Percentiles rank a stretch among this genome's conserved stretches.
phyloP scores from a whole-genome alignment of 1,140 invertebrate genomes.

The Saccostrea echinata region DNA sequence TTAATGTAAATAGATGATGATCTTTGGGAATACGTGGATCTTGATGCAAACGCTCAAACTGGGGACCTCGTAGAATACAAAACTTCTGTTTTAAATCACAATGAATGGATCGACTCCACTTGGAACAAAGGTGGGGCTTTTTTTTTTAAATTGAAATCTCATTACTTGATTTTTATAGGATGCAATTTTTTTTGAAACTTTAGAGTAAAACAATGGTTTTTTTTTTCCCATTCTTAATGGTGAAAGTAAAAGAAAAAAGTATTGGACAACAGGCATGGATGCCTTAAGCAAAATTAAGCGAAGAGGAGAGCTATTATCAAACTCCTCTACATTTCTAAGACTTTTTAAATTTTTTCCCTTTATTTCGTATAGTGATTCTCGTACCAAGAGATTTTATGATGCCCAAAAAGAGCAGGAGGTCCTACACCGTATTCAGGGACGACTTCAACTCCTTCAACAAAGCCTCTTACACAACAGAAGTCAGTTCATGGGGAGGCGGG shows the following conservation, averaged over 20 bases:
- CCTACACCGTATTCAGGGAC: slow-evolving; percentile 6
- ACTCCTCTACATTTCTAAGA: too few relatives aligned
- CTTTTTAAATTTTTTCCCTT: not conserved
- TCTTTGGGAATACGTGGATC: not conserved
- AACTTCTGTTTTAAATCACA: slow-evolving; percentile 6
- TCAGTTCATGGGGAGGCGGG: slow-evolving; percentile 10
- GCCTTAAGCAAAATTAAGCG: too few relatives aligned
- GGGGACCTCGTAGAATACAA: slow-evolving; percentile 27
- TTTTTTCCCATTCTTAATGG: too few relatives aligned
- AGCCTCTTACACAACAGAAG: not conserved
- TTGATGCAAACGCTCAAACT: slow-evolving; percentile 14
- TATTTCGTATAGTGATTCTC: not conserved
- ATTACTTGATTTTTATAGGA: too few relatives aligned
- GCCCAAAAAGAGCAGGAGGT: not conserved
- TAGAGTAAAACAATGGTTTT: too few relatives aligned
- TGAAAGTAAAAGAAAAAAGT: too few relatives aligned
- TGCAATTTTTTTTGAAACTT: too few relatives aligned
- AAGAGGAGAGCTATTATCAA: too few relatives aligned
- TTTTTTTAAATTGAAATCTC: too few relatives aligned
- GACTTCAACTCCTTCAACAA: slow-evolving; percentile 35
- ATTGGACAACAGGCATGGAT: too few relatives aligned
- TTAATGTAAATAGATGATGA: not conserved
- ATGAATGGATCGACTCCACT: slow-evolving; percentile 1
- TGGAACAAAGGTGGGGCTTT: not conserved
- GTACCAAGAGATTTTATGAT: slow-evolving; percentile 1